Evolutionary conservation across 2,888 invertebrate genomes (phyloP), one percentile per base, ranked within the genome.

Genomic region (Therioaphis trifolii): DNA sequence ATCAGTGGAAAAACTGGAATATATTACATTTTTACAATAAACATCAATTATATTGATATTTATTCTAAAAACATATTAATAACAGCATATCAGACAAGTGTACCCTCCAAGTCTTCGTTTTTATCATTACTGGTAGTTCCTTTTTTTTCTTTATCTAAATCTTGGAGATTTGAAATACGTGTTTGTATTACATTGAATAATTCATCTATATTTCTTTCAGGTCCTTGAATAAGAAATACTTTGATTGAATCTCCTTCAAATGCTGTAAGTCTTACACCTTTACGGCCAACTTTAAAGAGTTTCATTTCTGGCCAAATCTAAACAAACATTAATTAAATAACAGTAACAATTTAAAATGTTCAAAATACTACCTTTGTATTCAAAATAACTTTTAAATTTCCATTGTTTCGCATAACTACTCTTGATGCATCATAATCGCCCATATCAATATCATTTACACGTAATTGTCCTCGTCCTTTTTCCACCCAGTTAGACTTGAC

Each of bases 271-370:
- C 97, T 91, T 43, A 98, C 91, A 86, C 95, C 96, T 90, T 96
- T 97, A 86, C 93, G 92, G 87, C 95, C 96, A 3, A 96, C 95
- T 86, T 94, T 92, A 88, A 97, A 95, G 35, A 95, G 93, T 15
- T 95, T 94, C 97, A 97, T 97, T 85, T 94, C 97, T 9, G 94
- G 92, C 96, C 96, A 97, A 86, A 95, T 91, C 92, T 92, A 86
- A 72, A 88, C 87, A 76, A 75, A 76, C 49, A 76, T 46, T 46
- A 46, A 46, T 2, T 46, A 14, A 14, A 12, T 52, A 52, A n/a
- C 18, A n/a, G 5, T 52, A 84, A 61, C 77, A 85, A 74, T 71
- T 69, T 29, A 72, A 68, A 63, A 0, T 40, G 40, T 27, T 52
- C 4, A 24, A 35, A 21, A 72, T 80, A 74, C 63, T 68, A 94